Evolutionary conservation across 2,888 invertebrate species (phyloP), one percentile per base, ranked within the genome.

Genomic region (Drosophila paracracens): DNA sequence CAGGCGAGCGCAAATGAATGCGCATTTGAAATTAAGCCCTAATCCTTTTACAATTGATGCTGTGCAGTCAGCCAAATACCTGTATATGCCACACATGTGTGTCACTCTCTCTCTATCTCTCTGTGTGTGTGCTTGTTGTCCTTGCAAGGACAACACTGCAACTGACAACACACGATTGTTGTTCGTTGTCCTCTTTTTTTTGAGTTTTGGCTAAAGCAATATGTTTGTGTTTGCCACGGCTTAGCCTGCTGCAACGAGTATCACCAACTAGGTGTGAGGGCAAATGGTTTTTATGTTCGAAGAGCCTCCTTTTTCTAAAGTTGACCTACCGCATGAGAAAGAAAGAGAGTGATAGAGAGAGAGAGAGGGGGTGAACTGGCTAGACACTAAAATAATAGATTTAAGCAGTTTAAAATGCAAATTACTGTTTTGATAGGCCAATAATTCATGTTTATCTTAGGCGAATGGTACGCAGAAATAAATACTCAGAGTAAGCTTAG

Each of bases 11-110:
- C 84, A 87, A 87, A 90, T 89, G 89, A 90, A 88, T 88, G 88
- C 88, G 86, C 88, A 88, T 88, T 88, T 88, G 72, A 90, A 88
- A 90, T 88, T 89, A 90, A 90, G 90, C 87, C 86, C 70, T 90
- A 88, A 90, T 90, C 91, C 91, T 88, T 90, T 88, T 90, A 90
- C 88, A 90, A 88, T 88, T 88, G 90, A 88, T 89, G 84, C 84
- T 78, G 88, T 89, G 89, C 90, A 90, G 75, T 89, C 87, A 90
- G 84, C 71, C 87, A 83, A 73, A 74, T 74, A 78, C 76, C 70
- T 83, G 79, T 70, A 59, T 56, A 38, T 70, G 81, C 65, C 75
- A 77, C 78, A 50, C 36, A 33, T 43, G 31, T 58, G 54, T 54
- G 79, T 31, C 25, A 35, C 35, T 25, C 25, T 10, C 46, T 29